These are phyloP conservation scores for Spialia ferax DNA, from an alignment of 2,888 invertebrate species.

Conservation along the genomic window DNA sequence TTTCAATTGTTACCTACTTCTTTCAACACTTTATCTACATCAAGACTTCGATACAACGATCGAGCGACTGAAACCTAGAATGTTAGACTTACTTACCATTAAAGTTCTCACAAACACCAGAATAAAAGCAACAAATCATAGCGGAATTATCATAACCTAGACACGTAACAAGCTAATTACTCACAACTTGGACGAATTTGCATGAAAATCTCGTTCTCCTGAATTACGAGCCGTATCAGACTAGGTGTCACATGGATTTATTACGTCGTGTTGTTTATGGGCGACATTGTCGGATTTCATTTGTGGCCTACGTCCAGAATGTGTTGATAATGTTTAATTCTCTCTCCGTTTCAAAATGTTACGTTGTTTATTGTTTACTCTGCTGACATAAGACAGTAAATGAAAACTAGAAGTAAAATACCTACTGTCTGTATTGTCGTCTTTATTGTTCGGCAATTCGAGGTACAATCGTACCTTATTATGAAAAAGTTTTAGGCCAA, in stretches of 20 bases:
- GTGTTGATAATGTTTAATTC: constrained; percentile 15
- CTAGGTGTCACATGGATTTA: constrained; percentile 54
- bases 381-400: neutral
- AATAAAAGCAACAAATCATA: constrained; percentile 30
- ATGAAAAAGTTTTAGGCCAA: no score
- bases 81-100: neutral
- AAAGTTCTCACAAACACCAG: neutral
- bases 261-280: constrained; percentile 52
- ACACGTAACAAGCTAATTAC: constrained; percentile 39
- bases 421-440: neutral
- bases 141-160: constrained; percentile 38
- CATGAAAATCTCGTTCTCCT: constrained; percentile 58
- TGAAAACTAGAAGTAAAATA: neutral
- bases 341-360: constrained; percentile 11
- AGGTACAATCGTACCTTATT: no score
- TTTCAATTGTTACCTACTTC: no score
- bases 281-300: constrained; percentile 47
- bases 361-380: neutral
- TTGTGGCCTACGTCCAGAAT: constrained; percentile 23
- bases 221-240: constrained; percentile 57
- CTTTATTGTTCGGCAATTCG: no score
- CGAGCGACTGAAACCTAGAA: neutral
- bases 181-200: constrained; percentile 50
- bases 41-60: neutral
- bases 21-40: no score